Conservation (phyloP, 1,140 invertebrate genomes). For the Pygmarrhopalites habei region DNA sequence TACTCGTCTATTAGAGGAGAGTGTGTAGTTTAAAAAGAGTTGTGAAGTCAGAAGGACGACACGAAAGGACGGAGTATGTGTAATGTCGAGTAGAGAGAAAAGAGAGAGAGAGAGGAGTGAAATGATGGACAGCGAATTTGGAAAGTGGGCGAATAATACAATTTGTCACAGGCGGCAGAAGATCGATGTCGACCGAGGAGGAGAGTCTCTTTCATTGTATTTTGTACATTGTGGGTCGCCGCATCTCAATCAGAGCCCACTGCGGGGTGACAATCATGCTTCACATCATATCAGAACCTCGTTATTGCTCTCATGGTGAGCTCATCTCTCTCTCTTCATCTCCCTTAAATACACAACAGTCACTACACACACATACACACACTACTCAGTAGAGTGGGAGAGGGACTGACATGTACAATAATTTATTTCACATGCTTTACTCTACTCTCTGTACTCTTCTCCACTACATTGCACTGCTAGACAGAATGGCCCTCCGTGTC, state of each 20-base stretch:
- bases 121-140: constrained; percentile 19
- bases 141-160: constrained; percentile 31
- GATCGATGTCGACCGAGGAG: constrained; percentile 7
- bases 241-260: constrained; percentile 24
- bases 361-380: no score
- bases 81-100: background rate
- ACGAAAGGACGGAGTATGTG: no score
- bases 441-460: no score
- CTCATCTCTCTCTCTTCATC: background rate
- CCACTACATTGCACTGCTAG: no score
- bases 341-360: no score
- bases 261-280: constrained; percentile 27
- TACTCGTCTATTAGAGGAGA: no score
- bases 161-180: constrained; percentile 28
- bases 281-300: constrained; percentile 21
- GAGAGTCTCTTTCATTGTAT: constrained; percentile 8
- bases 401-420: no score
- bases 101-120: background rate
- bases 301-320: constrained; percentile 30
- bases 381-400: no score
- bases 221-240: constrained; percentile 19
- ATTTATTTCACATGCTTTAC: no score
- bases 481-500: background rate
- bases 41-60: no score
- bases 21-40: no score